Evolutionary conservation across 2,113 vertebrate species (phyloP), one percentile per base, ranked within the genome.

Genomic region (Ciconia maguari): DNA sequence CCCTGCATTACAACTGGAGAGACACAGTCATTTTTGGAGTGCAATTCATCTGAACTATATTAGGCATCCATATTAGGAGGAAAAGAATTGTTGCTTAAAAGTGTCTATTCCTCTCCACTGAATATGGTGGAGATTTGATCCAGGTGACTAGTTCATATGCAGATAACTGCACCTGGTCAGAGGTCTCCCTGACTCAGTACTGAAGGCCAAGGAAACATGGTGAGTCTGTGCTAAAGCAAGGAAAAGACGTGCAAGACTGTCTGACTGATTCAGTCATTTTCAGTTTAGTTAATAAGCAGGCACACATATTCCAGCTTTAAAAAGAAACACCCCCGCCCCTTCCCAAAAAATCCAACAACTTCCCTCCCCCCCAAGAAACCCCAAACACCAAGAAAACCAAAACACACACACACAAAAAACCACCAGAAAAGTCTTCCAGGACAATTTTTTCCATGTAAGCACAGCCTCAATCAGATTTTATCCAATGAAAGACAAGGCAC

Each of bases 231-330:
- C 24, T 58, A 86, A 71, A 76, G 6, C 26, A 71, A n/a, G 27
- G 5, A 58, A 74, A 79, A 71, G 20, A 26, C 1, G 0, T 8
- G 7, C 0, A 5, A 74, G 54, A 74, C 9, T n/a, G n/a, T 15
- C 30, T 71, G 15, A 69, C 48, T 14, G 24, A 79, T 60, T 80
- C 26, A 19, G 10, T 21, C 49, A 52, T 44, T 80, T 44, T 34
- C 83, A 58, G 6, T 11, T 70, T 10, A 70, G 21, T 61, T 42
- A 24, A 36, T 68, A 87, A 83, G 7, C 6, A 91, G 19, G 32
- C 3, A 36, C 22, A 18, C 1, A 16, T 18, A 54, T 27, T 76
- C 18, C 44, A 90, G 5, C 15, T 80, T 48, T 29, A 54, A 64
- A 25, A 71, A 38, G 14, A n/a, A 44, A 51, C 3, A 25, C 4